A percentile compares a stretch with the other conserved stretches of the same genome.
Conservation (phyloP, 2,888 invertebrate genomes). For the Xiphydria camelus region DNA sequence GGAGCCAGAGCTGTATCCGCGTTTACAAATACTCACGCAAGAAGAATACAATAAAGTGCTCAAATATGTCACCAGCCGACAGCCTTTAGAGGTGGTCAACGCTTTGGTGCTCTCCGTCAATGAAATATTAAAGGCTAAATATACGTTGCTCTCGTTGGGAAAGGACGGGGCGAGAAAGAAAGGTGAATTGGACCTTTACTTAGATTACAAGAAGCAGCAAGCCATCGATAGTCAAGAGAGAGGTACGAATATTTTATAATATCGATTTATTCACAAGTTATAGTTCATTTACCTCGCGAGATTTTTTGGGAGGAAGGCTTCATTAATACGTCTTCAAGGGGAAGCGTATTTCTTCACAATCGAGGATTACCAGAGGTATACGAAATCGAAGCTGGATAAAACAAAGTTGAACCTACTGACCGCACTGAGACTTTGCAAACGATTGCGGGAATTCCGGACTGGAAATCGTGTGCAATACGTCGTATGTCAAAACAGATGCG, state of each 20-base stretch:
- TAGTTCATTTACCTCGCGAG: background rate
- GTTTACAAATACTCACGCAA: slow-evolving; percentile 23
- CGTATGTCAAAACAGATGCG: slow-evolving; percentile 19
- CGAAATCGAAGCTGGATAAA: slow-evolving; percentile 44
- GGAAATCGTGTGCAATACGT: slow-evolving; percentile 37
- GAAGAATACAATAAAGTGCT: slow-evolving; percentile 44
- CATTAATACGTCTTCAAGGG: slow-evolving; percentile 25
- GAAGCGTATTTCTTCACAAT: slow-evolving; percentile 43
- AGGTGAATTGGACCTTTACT: slow-evolving; percentile 43
- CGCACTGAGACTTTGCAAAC: slow-evolving; percentile 46
- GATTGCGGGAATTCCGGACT: slow-evolving; percentile 40
- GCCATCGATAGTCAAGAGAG: slow-evolving; percentile 27
- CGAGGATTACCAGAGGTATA: slow-evolving; percentile 44
- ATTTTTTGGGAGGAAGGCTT: background rate
- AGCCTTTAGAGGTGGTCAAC: slow-evolving; percentile 37
- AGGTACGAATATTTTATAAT: slow-evolving; percentile 24
- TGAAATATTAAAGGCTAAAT: slow-evolving; percentile 44
- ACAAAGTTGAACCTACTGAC: slow-evolving; percentile 47
- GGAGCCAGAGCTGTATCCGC: slow-evolving; percentile 32
- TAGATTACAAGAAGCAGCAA: slow-evolving; percentile 43
- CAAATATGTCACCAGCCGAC: slow-evolving; percentile 49
- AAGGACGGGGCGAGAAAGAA: slow-evolving; percentile 45
- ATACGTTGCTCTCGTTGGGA: slow-evolving; percentile 40
- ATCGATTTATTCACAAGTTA: background rate
- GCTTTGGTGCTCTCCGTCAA: slow-evolving; percentile 39